Conservation (phyloP, 1,140 invertebrate genomes). For the Pogonognathellus flavescens region DNA sequence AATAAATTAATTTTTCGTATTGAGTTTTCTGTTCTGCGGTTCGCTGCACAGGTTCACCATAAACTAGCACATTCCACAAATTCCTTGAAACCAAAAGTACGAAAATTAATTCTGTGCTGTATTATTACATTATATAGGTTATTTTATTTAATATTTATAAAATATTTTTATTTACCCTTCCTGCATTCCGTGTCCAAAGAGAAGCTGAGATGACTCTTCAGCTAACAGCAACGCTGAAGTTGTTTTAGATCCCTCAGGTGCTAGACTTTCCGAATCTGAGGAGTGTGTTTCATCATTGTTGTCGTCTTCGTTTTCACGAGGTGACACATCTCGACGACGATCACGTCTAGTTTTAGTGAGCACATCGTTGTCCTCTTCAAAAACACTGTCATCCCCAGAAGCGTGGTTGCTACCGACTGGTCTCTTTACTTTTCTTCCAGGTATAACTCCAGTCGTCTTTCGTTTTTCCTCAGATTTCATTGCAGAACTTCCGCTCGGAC, state of each 20-base stretch:
- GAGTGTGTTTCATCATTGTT: slow-evolving; percentile 12
- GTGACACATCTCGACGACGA: not conserved
- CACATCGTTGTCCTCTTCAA: not conserved
- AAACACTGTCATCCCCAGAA: not conserved
- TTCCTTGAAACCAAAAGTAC: slow-evolving; percentile 20
- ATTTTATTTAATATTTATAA: not conserved
- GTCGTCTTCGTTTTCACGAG: not conserved
- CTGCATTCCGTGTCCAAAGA: slow-evolving; percentile 11
- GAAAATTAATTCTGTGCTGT: no score
- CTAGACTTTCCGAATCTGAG: slow-evolving; percentile 29
- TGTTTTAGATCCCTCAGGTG: slow-evolving; percentile 26
- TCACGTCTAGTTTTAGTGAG: not conserved
- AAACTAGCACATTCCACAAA: slow-evolving; percentile 55
- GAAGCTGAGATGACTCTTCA: slow-evolving; percentile 35
- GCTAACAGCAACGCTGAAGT: slow-evolving; percentile 56
- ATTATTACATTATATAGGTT: no score
- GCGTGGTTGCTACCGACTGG: not conserved
- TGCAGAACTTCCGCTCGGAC: no score
- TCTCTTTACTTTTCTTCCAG: not conserved
- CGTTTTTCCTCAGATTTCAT: not conserved
- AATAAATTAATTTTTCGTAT: slow-evolving; percentile 67
- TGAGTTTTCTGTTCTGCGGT: slow-evolving; percentile 55
- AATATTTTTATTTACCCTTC: slow-evolving; percentile 50
- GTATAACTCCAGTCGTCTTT: not conserved
- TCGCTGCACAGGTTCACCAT: slow-evolving; percentile 14